These are phyloP conservation scores for Montipora capitata DNA, from an alignment of 92 coral and sea anemone species.

Conservation along the genomic window DNA sequence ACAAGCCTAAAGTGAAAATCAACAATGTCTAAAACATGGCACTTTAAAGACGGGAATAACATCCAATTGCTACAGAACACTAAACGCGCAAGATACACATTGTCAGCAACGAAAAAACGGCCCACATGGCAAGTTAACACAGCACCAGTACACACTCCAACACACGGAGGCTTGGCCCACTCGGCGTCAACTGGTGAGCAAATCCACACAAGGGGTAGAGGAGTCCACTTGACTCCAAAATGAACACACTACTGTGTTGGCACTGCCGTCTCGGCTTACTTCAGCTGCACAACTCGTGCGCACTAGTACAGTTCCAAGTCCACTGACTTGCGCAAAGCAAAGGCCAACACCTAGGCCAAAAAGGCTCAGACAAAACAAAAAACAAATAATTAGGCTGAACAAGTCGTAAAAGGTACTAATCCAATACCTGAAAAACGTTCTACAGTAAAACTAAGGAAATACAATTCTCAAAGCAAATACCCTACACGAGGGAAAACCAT, in stretches of 20 bases:
- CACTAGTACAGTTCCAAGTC: too few species aligned
- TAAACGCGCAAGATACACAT: too few species aligned
- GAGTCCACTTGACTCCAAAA: conserved; percentile 45
- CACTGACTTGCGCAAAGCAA: not conserved
- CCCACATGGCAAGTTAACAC: conserved; percentile 35
- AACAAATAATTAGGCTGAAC: conserved; percentile 11
- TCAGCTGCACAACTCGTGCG: conserved; percentile 25
- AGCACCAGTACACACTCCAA: conserved; percentile 29
- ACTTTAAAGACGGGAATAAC: conserved; percentile 29
- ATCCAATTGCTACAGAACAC: conserved; percentile 34
- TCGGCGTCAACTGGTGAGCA: conserved; percentile 30
- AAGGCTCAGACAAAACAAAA: conserved; percentile 20
- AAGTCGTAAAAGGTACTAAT: conserved; percentile 39
- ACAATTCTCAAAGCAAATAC: conserved; percentile 58
- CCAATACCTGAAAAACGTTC: conserved; percentile 16
- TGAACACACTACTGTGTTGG: conserved; percentile 36
- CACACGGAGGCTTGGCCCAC: conserved; percentile 27
- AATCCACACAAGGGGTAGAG: conserved; percentile 35
- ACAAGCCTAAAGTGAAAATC: conserved; percentile 39
- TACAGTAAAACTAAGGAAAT: conserved; percentile 38
- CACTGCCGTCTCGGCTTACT: conserved; percentile 35
- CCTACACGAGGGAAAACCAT: conserved; percentile 37
- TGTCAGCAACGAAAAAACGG: not conserved
- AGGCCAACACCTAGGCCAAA: conserved; percentile 41
- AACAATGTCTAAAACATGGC: conserved; percentile 25